Evolutionary conservation across 2,888 invertebrate species (phyloP), one percentile per base, ranked within the genome.

Genomic region (Lypha dubia): DNA sequence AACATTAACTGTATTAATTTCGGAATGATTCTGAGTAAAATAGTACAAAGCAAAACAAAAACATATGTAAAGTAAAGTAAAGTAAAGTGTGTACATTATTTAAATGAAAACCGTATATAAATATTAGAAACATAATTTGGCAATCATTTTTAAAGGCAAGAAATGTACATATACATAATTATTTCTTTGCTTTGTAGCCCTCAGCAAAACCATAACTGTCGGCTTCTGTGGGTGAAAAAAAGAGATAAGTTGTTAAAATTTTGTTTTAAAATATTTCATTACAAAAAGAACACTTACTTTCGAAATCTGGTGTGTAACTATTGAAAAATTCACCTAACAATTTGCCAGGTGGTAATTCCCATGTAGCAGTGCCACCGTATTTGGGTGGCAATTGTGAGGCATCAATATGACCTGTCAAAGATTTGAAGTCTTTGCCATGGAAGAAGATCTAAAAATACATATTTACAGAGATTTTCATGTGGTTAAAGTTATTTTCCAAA

Each of bases 401-500:
- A 53, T 95, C 94, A 5, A 96, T 92, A 83, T 94, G 93, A 46
- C 94, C 90, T 81, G 93, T 92, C 67, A 97, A 89, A 0, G 95
- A 93, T 77, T 94, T 93, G 88, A 92, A 93, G 88, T 96, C 94
- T 15, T 93, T 93, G 1, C 96, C 96, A 89, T 97, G 96, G 92
- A 97, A 96, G 88, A 94, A 93, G 76, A 97, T 94, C 93, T 94
- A 87, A 28, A 70, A 91, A 89, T n/a, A n/a, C n/a, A n/a, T n/a
- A 60, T 22, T 41, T 65, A n/a, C 17, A 17, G 1, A 17, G 11
- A 24, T 49, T 32, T 62, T 28, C 5, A 28, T 2, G 24, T 22
- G 7, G 13, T 24, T 49, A n/a, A 15, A 24, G 17, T 49, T 28
- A n/a, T n/a, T n/a, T 22, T 46, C 5, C 13, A 28, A 2, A 56